A percentile compares a stretch with the other conserved stretches of the same genome.
These are phyloP conservation scores for Patella ulyssiponensis DNA, from an alignment of 2,888 invertebrate species.

Conservation along the genomic window DNA sequence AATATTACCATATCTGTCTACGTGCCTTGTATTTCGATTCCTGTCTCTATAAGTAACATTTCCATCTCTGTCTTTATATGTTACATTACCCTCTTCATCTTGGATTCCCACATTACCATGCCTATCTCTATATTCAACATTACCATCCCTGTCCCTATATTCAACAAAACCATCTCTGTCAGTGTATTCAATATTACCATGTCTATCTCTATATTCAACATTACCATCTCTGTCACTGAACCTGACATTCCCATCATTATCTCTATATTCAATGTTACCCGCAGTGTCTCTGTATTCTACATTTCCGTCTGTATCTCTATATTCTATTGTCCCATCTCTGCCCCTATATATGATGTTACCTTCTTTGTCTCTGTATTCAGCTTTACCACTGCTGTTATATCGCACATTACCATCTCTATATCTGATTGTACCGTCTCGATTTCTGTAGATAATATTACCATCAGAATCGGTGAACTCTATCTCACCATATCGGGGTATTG, in stretches of 20 bases:
- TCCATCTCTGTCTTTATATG: no score
- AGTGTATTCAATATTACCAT: background rate
- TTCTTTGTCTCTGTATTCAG: conserved; percentile 18
- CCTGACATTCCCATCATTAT: background rate
- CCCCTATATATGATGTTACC: background rate
- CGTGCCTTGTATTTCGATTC: no score
- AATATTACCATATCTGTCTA: no score
- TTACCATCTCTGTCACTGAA: conserved; percentile 29
- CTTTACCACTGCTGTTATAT: conserved; percentile 23
- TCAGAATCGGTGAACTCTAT: background rate
- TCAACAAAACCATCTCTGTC: background rate
- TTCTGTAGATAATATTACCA: conserved; percentile 2
- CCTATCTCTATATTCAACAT: background rate
- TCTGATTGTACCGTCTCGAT: conserved; percentile 28
- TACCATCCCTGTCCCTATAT: no score
- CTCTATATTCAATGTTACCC: background rate
- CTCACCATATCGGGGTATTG: no score
- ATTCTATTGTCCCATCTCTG: conserved; percentile 28
- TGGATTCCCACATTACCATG: background rate
- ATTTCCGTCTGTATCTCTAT: conserved; percentile 39
- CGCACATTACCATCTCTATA: conserved; percentile 40
- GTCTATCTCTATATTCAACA: conserved; percentile 25
- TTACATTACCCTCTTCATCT: background rate
- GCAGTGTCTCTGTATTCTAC: conserved; percentile 17
- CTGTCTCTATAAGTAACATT: no score